phyloP scores from a whole-genome alignment of 2,888 invertebrate genomes.

The Drosophila colorata region DNA sequence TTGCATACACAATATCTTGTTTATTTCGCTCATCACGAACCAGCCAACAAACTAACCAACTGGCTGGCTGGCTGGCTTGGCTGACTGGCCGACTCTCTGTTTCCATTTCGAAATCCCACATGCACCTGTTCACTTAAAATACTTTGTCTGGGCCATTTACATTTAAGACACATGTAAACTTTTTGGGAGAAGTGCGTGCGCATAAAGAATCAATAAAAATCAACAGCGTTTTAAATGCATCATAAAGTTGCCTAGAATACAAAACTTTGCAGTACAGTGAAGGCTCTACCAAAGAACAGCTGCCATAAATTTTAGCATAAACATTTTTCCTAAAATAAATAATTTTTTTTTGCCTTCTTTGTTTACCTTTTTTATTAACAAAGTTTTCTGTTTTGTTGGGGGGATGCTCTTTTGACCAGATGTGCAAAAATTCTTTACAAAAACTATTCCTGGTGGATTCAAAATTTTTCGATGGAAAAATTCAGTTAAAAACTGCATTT shows the following conservation, averaged over 20 bases:
- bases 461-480: too few relatives aligned
- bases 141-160: conserved; percentile 36
- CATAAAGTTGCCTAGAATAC: conserved; percentile 11
- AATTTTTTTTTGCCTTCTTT: too few relatives aligned
- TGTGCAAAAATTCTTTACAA: too few relatives aligned
- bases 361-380: too few relatives aligned
- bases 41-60: conserved; percentile 18
- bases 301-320: too few relatives aligned
- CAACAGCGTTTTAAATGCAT: conserved; percentile 16
- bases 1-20: conserved; percentile 71
- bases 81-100: conserved; percentile 25
- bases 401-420: too few relatives aligned
- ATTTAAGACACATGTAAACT: conserved; percentile 40
- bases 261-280: conserved; percentile 9
- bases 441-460: too few relatives aligned
- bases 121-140: conserved; percentile 64
- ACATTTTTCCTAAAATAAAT: too few relatives aligned
- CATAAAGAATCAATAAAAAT: conserved; percentile 31
- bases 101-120: conserved; percentile 57
- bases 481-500: too few relatives aligned
- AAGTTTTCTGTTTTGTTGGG: too few relatives aligned
- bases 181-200: conserved; percentile 27
- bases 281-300: not conserved
- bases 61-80: conserved; percentile 29
- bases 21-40: conserved; percentile 46